Evolutionary conservation across 2,888 invertebrate species (phyloP), one percentile per base, ranked within the genome.

Genomic region (Athetis lepigone): DNA sequence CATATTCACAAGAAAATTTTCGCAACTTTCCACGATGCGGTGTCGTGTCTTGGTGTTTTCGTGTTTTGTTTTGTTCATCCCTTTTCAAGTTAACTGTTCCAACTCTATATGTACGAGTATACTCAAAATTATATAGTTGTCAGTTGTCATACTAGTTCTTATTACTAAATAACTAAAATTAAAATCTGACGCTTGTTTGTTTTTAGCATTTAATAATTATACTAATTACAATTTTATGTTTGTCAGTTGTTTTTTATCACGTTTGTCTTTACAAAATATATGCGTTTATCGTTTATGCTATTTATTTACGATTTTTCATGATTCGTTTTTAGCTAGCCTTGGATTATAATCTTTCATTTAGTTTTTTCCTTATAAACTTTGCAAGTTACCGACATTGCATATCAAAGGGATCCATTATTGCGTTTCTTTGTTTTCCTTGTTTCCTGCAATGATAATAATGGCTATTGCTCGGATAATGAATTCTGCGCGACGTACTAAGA

Each of bases 371-470:
- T 8, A 62, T 51, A 21, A 42, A 18, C n/a, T 11, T 57, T 18
- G 18, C 8, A 11, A 33, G 33, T 33, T 8, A 9, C 23, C 9
- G 18, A 13, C 2, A 25, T 46, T 45, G 49, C 55, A 52, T 51
- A n/a, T 55, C 29, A 42, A 54, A 67, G 45, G 45, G 27, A 50
- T 29, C 43, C 49, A 50, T 56, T 69, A 46, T 58, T 16, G 25
- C 49, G 45, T 29, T 58, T 69, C 43, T 63, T 56, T 60, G 54
- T 63, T 62, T 64, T 61, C 62, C 49, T 57, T 23, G 40, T 62
- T 71, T 69, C 54, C 57, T 75, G 37, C 27, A 56, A 16, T 29
- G n/a, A 9, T 56, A 68, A 33, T 56, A 68, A 33, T 56, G 7
- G 36, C 19, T 49, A 51, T 57, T 75, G 45, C 33, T 62, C 16